Evolutionary conservation across 2,888 invertebrate genomes (phyloP).

Genomic region (Gastracanthus pulcherrimus): DNA sequence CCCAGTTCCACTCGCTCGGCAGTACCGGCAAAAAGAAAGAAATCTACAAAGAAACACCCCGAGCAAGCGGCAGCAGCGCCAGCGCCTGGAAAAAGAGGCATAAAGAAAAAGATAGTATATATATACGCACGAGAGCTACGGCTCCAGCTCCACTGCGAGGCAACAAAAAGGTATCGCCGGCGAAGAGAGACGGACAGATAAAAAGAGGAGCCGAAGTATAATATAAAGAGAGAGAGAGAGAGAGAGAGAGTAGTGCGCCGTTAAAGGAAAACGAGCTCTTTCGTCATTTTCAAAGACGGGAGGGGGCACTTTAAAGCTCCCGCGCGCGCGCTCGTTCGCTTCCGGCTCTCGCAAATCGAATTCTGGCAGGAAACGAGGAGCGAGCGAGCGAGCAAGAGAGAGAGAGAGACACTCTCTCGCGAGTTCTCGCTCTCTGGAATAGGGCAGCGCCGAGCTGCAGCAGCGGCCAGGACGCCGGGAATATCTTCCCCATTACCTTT

Average conservation of each 20-base stretch:
- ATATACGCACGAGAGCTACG: too few species aligned
- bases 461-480: constrained; percentile 13
- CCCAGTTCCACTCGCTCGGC: not conserved
- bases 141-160: not conserved
- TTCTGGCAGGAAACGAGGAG: constrained; percentile 44
- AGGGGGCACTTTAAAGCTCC: constrained; percentile 37
- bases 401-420: not conserved
- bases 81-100: not conserved
- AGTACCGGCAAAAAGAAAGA: not conserved
- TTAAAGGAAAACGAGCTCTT: constrained; percentile 51
- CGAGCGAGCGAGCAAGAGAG: not conserved
- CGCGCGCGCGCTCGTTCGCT: constrained; percentile 34
- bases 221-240: constrained; percentile 19
- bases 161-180: constrained; percentile 35
- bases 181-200: constrained; percentile 15
- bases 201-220: constrained; percentile 12
- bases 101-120: constrained; percentile 25
- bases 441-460: not conserved
- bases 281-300: constrained; percentile 53
- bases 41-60: constrained; percentile 2
- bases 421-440: too few species aligned
- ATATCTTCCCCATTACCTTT: constrained; percentile 55
- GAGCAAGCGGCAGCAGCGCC: not conserved
- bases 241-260: constrained; percentile 13
- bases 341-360: constrained; percentile 55